A percentile compares a stretch with the other conserved stretches of the same genome.
These are phyloP conservation scores for Arctia plantaginis DNA, from an alignment of 2,888 invertebrate genomes.

Conservation along the genomic window DNA sequence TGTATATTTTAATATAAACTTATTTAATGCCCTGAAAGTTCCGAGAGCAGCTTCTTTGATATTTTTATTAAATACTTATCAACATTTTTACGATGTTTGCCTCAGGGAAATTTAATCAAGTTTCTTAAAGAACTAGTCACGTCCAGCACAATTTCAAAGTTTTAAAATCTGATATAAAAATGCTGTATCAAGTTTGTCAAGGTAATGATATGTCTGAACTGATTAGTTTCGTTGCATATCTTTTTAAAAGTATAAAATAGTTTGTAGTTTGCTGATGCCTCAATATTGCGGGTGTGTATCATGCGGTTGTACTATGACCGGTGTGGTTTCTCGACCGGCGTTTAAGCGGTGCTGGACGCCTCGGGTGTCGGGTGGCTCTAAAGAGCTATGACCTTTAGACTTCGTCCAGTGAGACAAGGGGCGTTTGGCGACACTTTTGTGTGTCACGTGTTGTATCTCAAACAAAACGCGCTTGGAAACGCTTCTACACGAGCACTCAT, in stretches of 20 bases:
- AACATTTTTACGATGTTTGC: constrained; percentile 35
- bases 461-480: too few species aligned
- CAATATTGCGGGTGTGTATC: not conserved
- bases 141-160: constrained; percentile 42
- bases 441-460: too few species aligned
- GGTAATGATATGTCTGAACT: constrained; percentile 23
- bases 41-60: not conserved
- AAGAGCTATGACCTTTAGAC: too few species aligned
- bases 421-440: not conserved
- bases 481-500: too few species aligned
- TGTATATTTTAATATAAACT: constrained; percentile 3
- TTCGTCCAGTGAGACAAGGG: not conserved
- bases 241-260: not conserved
- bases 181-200: constrained; percentile 17
- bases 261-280: not conserved
- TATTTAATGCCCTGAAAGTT: not conserved
- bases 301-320: too few species aligned
- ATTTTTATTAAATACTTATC: constrained; percentile 24
- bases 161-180: constrained; percentile 33
- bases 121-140: constrained; percentile 23
- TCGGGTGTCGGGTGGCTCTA: too few species aligned
- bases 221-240: not conserved
- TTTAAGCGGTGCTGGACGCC: too few species aligned
- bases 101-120: constrained; percentile 46
- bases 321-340: not conserved